Base-by-base conservation (phyloP, 2,113 vertebrate genomes). In the Muntiacus reevesi region DNA sequence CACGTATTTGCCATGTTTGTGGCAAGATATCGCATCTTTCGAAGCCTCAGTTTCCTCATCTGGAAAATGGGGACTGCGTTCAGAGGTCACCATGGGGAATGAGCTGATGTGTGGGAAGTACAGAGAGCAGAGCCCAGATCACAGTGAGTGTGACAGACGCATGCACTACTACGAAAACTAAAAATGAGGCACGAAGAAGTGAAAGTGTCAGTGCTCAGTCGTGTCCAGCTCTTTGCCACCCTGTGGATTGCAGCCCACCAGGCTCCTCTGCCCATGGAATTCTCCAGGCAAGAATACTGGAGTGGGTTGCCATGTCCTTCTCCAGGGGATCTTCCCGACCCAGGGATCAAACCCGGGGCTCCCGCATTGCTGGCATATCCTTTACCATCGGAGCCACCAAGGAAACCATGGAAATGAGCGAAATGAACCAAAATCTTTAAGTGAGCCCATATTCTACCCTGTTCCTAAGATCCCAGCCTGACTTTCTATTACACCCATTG, bases 401-500 rank as follows among this genome's bases (percentile, higher is more conserved):
- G 71, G 11, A 74, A 74, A 74, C 36, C 71, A 74, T 7, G 54
- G 64, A 45, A 71, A 78, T 84, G n/a, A 84, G 60, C 6, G 47
- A n/a, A 30, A 74, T 40, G 67, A 87, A 43, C 28, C 55, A 21
- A 3, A 25, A 79, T 30, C 50, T 43, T 28, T 27, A 15, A 52
- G n/a, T 30, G 71, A 59, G 78, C 67, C 54, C 54, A 16, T 25
- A 30, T 16, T 76, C 45, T n/a, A 47, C 50, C 3, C 2, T 14
- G 14, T 45, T 28, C 23, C 50, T 40, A 52, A 89, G 86, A 64
- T 12, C 57, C 33, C 16, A 4, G 36, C 23, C 60, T 11, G 17
- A 33, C 25, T 40, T 84, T 52, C 23, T n/a, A 0, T 25, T 8
- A 60, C 28, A 47, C 23, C 14, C 30, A 0, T 0, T 9, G 59